These are phyloP conservation scores for Leptopilina boulardi DNA, from an alignment of 1,140 invertebrate species.

Conservation along the genomic window DNA sequence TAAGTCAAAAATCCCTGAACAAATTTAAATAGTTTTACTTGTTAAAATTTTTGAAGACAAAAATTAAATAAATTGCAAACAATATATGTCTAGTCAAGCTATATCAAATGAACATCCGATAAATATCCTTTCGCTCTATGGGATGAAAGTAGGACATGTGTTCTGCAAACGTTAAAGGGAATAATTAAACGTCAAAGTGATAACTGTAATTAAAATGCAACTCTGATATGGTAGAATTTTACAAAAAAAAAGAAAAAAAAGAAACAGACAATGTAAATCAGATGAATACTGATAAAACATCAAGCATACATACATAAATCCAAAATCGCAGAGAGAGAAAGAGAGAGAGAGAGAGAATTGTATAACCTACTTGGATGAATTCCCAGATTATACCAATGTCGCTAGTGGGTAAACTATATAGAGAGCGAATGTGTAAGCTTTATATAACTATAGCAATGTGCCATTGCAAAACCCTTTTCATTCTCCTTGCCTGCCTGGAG, in stretches of 20 bases:
- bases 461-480: constrained; percentile 43
- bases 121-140: no score
- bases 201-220: constrained; percentile 15
- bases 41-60: no score
- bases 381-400: constrained; percentile 58
- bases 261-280: neutral
- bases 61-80: no score
- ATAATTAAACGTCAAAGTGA: constrained; percentile 14
- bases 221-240: neutral
- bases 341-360: no score
- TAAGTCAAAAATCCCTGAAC: no score
- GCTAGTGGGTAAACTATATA: constrained; percentile 39
- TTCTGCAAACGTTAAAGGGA: neutral
- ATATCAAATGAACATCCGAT: no score
- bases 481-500: constrained; percentile 39
- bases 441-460: constrained; percentile 37
- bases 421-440: constrained; percentile 35
- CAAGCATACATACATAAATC: neutral
- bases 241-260: neutral
- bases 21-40: no score
- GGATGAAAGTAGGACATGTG: neutral
- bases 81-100: no score
- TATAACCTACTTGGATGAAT: constrained; percentile 65
- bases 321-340: constrained; percentile 52
- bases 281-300: constrained; percentile 5